Conservation (phyloP, 2,797 vertebrate genomes). For the Gymnothorax javanicus region DNA sequence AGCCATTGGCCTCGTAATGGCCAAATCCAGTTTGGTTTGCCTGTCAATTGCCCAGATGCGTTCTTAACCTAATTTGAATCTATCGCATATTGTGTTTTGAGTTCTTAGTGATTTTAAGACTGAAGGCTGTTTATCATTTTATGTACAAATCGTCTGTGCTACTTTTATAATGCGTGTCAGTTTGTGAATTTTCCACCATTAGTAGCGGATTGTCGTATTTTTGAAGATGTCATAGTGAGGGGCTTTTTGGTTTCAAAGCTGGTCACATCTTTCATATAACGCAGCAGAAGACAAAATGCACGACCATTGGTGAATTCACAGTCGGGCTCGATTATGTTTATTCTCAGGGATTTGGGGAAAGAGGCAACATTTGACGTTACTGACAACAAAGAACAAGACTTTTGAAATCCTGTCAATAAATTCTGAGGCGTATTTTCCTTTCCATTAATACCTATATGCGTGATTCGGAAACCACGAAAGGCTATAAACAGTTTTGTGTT, state of each 20-base stretch:
- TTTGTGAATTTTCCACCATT: too few relatives aligned
- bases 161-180: too few relatives aligned
- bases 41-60: neutral
- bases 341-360: too few relatives aligned
- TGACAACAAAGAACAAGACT: neutral
- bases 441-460: neutral
- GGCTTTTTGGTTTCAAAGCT: neutral
- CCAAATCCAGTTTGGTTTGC: neutral
- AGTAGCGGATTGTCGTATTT: neutral
- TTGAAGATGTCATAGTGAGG: neutral
- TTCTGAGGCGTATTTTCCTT: neutral
- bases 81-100: neutral
- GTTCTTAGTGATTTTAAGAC: neutral
- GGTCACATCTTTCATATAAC: neutral
- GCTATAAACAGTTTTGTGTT: neutral
- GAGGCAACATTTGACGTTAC: neutral
- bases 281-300: neutral
- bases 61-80: neutral
- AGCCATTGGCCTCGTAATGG: neutral
- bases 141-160: neutral
- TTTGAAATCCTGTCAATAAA: neutral
- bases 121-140: neutral
- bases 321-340: neutral
- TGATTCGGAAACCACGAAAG: neutral
- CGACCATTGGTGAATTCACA: neutral